Evolutionary conservation across 2,113 vertebrate species (phyloP).

Genomic region (Hippocampus mohnikei): DNA sequence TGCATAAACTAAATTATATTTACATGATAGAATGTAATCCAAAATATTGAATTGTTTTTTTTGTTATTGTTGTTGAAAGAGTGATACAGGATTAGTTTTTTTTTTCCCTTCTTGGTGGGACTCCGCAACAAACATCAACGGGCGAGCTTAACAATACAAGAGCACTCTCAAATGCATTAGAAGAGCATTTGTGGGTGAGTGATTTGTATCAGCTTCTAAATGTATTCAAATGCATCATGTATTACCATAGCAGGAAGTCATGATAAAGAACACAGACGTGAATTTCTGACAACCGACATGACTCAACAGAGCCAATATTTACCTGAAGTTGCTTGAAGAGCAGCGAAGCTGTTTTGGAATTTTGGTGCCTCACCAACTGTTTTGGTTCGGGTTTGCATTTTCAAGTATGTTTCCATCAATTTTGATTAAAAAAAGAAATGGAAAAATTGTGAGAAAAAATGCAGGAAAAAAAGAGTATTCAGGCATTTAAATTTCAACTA

Average conservation of each 20-base stretch:
- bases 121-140: not conserved
- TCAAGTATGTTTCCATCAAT: no score
- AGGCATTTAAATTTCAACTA: no score
- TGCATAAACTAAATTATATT: not conserved
- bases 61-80: not conserved
- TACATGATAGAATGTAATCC: not conserved
- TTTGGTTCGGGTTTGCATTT: no score
- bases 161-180: slow-evolving; percentile 1
- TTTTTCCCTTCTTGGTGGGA: not conserved
- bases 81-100: not conserved
- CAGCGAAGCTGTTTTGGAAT: not conserved
- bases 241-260: not conserved
- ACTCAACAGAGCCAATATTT: not conserved
- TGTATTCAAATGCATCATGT: not conserved
- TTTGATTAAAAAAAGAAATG: no score
- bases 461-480: no score
- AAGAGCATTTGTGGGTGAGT: not conserved
- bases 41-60: slow-evolving; percentile 9
- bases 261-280: not conserved
- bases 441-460: no score
- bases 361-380: not conserved
- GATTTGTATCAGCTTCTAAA: not conserved
- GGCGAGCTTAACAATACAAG: not conserved
- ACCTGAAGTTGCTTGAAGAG: not conserved
- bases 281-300: not conserved